Conservation (phyloP, 2,797 vertebrate genomes). For the Cetoscarus ocellatus region DNA sequence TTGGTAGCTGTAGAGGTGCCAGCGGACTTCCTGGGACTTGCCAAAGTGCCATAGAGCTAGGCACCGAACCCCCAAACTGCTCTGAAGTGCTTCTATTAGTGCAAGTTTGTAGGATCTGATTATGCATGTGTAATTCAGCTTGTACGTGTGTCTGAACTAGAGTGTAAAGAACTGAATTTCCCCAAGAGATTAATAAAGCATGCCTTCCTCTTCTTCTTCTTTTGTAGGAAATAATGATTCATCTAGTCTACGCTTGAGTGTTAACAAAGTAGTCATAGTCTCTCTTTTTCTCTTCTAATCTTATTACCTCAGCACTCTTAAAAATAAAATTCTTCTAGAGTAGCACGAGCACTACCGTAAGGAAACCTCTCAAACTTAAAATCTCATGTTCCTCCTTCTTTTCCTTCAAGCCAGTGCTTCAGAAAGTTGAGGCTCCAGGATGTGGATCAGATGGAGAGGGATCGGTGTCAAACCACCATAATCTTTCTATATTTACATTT, state of each 20-base stretch:
- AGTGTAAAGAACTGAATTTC: too few species aligned
- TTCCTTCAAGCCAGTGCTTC: constrained; percentile 1
- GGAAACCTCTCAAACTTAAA: neutral
- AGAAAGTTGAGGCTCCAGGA: constrained; percentile 49
- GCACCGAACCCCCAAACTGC: too few species aligned
- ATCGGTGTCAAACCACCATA: constrained; percentile 57
- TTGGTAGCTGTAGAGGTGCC: too few species aligned
- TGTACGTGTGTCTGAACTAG: too few species aligned
- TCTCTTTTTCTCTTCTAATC: neutral
- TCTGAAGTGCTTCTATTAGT: too few species aligned
- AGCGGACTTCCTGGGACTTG: too few species aligned
- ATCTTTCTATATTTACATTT: constrained; percentile 67
- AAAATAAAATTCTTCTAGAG: constrained; percentile 1
- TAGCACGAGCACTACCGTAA: neutral
- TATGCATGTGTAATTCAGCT: too few species aligned
- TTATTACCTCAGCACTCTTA: neutral
- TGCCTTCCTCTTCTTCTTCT: too few species aligned
- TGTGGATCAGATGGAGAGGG: constrained; percentile 54
- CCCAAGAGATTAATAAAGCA: too few species aligned
- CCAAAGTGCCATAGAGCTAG: too few species aligned
- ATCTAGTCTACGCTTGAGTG: neutral
- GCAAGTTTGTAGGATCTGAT: too few species aligned
- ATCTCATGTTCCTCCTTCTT: constrained; percentile 1
- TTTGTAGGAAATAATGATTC: too few species aligned
- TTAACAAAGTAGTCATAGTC: neutral